A percentile compares a stretch with the other conserved stretches of the same genome.
Evolutionary conservation across 2,888 invertebrate species (phyloP).

Genomic region (Agrotis segetum): DNA sequence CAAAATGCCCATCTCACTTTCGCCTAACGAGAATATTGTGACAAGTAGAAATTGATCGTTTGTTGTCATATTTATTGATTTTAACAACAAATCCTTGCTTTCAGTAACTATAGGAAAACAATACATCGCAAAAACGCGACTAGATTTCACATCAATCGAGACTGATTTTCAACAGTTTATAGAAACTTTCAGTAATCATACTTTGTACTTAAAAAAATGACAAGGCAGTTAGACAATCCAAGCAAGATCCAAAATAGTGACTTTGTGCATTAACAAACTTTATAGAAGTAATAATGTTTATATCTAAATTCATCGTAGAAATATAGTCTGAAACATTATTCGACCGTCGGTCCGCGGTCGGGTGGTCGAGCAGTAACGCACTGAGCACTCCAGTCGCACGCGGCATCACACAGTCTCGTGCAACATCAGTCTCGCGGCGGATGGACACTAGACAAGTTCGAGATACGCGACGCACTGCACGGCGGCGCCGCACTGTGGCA

Average conservation of each 20-base stretch:
- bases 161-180: slow-evolving; percentile 73
- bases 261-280: slow-evolving; percentile 79
- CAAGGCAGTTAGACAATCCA: slow-evolving; percentile 80
- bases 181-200: slow-evolving; percentile 73
- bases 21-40: slow-evolving; percentile 62
- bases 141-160: slow-evolving; percentile 63
- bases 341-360: slow-evolving; percentile 17
- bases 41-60: slow-evolving; percentile 48
- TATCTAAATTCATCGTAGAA: slow-evolving; percentile 63
- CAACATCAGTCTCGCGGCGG: slow-evolving; percentile 58
- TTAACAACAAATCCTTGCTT: slow-evolving; percentile 48
- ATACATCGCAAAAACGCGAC: slow-evolving; percentile 66
- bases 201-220: slow-evolving; percentile 83
- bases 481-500: too few relatives aligned
- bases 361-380: slow-evolving; percentile 23
- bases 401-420: slow-evolving; percentile 47
- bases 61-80: slow-evolving; percentile 55
- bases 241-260: slow-evolving; percentile 75
- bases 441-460: slow-evolving; percentile 40
- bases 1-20: slow-evolving; percentile 77
- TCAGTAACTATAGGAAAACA: slow-evolving; percentile 49
- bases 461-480: too few relatives aligned
- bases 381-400: slow-evolving; percentile 41
- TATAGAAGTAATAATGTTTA: slow-evolving; percentile 62
- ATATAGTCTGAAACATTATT: slow-evolving; percentile 62